These are phyloP conservation scores for Atta colombica DNA, from an alignment of 1,140 invertebrate genomes.

Conservation along the genomic window DNA sequence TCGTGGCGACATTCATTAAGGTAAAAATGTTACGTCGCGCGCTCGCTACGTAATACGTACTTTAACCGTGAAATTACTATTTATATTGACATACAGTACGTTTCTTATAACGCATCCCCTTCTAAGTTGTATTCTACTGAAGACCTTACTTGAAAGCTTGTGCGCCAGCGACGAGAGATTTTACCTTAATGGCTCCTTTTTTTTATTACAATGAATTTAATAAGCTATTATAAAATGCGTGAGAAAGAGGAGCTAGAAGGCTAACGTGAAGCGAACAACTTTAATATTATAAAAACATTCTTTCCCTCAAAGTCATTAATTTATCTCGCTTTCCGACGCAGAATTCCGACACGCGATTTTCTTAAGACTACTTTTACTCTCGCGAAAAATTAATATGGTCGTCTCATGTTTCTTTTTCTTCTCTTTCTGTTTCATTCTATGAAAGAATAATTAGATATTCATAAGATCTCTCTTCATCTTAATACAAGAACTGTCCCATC, in stretches of 20 bases:
- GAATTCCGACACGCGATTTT: neutral
- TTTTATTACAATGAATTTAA: neutral
- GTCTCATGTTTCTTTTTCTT: neutral
- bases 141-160: neutral
- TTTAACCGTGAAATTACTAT: constrained; percentile 13
- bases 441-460: constrained; percentile 4
- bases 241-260: neutral
- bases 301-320: constrained; percentile 11
- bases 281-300: constrained; percentile 37
- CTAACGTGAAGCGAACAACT: neutral
- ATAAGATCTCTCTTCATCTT: neutral
- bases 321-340: constrained; percentile 19
- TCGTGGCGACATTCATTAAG: constrained; percentile 7
- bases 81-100: neutral
- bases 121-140: neutral
- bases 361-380: neutral
- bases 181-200: neutral
- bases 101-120: neutral
- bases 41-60: constrained; percentile 7
- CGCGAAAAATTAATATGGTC: constrained; percentile 1
- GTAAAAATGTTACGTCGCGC: constrained; percentile 25
- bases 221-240: neutral
- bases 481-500: neutral
- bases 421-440: neutral
- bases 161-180: neutral